Evolutionary conservation across 2,113 vertebrate species (phyloP), one percentile per base, ranked within the genome.

Genomic region (Myotis yumanensis): DNA sequence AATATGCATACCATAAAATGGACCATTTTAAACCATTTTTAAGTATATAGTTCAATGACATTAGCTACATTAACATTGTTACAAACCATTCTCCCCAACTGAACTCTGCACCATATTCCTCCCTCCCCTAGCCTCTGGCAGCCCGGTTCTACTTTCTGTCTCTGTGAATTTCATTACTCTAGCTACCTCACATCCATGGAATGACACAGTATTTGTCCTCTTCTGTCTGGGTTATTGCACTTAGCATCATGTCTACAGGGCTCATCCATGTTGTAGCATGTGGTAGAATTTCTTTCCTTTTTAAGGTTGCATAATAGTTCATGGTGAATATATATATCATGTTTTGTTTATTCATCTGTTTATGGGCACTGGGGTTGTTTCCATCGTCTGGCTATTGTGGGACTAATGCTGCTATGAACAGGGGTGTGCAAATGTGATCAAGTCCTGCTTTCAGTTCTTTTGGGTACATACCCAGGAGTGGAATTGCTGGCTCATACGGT

Each of bases 221-320:
- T 48, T 32, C 7, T 46, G 23, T 57, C 46, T 75, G 23, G 54
- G 14, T 18, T 73, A 48, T 15, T 32, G 35, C 23, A 25, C 54
- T 66, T 51, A 48, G 23, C 8, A 10, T 16, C 1, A 2, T 10
- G 7, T 59, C 72, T 84, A 51, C 54, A n/a, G n/a, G 46, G 16
- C 20, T 48, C 54, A 23, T 40, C 28, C 12, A 14, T 32, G 7
- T 51, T 35, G 12, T 66, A 51, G 18, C 32, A 6, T 1, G 22
- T 57, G 40, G 73, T n/a, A 35, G 32, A 66, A 37, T 89, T 48
- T 84, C 54, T 43, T 72, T 84, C 35, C 25, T 54, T 90, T 84
- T 37, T 7, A 66, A 66, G 54, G n/a, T 4, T 73, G 17, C 62
- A 51, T 48, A 52, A 32, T 30, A 30, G 32, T 46, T 28, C 54